Evolutionary conservation across 2,888 invertebrate genomes (phyloP).

Genomic region (Eurytoma californica): DNA sequence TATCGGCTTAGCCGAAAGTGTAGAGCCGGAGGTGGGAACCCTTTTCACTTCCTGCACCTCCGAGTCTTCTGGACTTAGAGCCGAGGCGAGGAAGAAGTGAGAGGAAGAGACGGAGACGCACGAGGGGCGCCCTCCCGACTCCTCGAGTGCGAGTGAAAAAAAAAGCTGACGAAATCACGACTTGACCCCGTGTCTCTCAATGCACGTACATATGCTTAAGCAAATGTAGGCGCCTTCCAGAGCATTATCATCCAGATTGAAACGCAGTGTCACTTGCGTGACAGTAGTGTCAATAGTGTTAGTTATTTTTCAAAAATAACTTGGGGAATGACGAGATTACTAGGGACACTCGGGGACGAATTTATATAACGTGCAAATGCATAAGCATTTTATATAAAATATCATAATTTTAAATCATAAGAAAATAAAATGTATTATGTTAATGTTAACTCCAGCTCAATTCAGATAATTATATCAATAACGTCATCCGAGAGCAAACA

Average conservation of each 20-base stretch:
- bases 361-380: too few relatives aligned
- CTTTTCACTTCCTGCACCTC: slow-evolving; percentile 65
- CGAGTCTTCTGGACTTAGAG: slow-evolving; percentile 62
- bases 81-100: slow-evolving; percentile 41
- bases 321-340: too few relatives aligned
- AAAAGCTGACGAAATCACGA: neutral
- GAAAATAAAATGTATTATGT: too few relatives aligned
- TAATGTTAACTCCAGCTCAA: neutral
- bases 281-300: too few relatives aligned
- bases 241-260: too few relatives aligned
- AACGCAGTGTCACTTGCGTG: too few relatives aligned
- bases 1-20: slow-evolving; percentile 73
- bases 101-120: slow-evolving; percentile 1
- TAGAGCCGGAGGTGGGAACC: slow-evolving; percentile 66
- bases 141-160: neutral
- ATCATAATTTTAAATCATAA: too few relatives aligned
- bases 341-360: too few relatives aligned
- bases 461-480: neutral
- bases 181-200: slow-evolving; percentile 14
- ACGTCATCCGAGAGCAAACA: too few relatives aligned
- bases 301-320: too few relatives aligned
- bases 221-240: neutral
- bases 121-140: too few relatives aligned
- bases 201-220: slow-evolving; percentile 21
- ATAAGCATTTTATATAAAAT: too few relatives aligned